Evolutionary conservation across 2,888 invertebrate genomes (phyloP).

Genomic region (Oasisia sp.): DNA sequence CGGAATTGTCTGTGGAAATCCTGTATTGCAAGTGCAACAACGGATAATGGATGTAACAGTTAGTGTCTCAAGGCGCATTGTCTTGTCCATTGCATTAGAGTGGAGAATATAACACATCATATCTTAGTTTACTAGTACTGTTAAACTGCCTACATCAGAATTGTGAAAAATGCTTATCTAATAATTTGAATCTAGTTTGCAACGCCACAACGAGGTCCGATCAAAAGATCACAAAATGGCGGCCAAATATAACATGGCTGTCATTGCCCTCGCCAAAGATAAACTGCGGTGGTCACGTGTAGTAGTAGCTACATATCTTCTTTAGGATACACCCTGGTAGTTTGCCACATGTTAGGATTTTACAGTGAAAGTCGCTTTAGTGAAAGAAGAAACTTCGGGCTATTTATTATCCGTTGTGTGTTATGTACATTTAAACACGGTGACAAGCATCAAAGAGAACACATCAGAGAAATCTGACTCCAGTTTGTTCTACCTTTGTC

Average conservation of each 20-base stretch:
- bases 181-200: background rate
- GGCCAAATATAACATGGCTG: background rate
- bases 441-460: background rate
- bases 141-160: background rate
- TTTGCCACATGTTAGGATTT: background rate
- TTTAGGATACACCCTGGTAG: background rate
- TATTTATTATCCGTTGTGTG: background rate
- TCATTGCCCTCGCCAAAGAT: background rate
- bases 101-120: background rate
- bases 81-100: too few species aligned
- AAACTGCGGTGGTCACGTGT: background rate
- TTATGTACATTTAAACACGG: background rate
- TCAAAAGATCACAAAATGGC: background rate
- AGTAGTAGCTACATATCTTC: background rate
- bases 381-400: background rate
- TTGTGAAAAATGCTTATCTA: background rate
- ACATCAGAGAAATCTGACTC: background rate
- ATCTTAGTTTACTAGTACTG: background rate
- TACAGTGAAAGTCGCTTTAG: background rate
- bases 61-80: too few species aligned
- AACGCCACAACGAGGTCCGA: background rate
- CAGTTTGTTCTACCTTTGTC: background rate
- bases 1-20: too few species aligned
- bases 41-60: too few species aligned
- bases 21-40: too few species aligned